Evolutionary conservation across 2,113 vertebrate genomes (phyloP).

Genomic region (Rhinopomastus cyanomelas): DNA sequence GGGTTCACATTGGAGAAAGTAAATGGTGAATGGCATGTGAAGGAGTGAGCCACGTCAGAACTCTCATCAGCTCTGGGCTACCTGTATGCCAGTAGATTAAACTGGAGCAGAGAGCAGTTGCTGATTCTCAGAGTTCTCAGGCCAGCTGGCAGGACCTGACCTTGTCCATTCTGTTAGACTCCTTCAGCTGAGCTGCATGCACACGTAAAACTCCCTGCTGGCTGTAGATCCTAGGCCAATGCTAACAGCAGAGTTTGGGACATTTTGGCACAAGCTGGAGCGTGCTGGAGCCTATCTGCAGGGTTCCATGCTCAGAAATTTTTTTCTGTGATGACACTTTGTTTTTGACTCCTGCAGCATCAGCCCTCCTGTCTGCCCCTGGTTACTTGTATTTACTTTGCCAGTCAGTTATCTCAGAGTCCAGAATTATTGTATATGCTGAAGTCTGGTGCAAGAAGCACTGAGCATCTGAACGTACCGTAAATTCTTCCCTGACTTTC

Average conservation of each 20-base stretch:
- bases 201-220: background rate
- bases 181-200: background rate
- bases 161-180: background rate
- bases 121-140: background rate
- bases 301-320: background rate
- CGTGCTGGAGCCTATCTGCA: background rate
- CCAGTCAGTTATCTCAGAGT: background rate
- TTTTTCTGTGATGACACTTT: background rate
- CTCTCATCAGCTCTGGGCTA: background rate
- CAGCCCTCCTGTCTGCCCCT: background rate
- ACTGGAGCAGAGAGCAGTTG: background rate
- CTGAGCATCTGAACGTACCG: background rate
- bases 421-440: background rate
- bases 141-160: slow-evolving; percentile 43
- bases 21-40: background rate
- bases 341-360: background rate
- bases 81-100: background rate
- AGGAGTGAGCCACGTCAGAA: background rate
- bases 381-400: background rate
- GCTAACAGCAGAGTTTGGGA: background rate
- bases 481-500: background rate
- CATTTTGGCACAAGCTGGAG: background rate
- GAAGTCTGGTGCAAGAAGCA: background rate
- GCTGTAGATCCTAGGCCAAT: background rate
- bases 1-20: background rate